Evolutionary conservation across 30 jellyfish, hydroid and myxozoan species (phyloP).

Genomic region (Clytia hemisphaerica): DNA sequence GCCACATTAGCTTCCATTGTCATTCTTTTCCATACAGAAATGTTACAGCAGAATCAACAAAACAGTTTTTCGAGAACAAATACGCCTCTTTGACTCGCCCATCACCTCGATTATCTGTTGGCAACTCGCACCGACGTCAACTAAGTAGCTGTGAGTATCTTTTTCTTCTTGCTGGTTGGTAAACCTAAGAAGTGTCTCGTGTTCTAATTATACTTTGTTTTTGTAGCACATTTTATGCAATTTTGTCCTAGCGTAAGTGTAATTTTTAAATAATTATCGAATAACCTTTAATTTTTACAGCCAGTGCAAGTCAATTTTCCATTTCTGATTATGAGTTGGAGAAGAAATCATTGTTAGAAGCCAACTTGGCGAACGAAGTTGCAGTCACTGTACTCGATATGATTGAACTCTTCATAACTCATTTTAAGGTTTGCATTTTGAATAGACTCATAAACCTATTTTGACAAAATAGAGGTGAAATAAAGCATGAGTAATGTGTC

Average conservation of each 20-base stretch:
- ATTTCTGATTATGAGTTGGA: no score
- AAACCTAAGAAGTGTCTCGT: no score
- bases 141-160: background rate
- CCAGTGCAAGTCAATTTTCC: no score
- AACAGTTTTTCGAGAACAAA: slow-evolving; percentile 58
- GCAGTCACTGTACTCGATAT: slow-evolving; percentile 66
- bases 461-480: no score
- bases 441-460: background rate
- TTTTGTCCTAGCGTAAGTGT: no score
- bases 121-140: background rate
- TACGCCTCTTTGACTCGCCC: slow-evolving; percentile 45
- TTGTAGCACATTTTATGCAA: no score
- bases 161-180: background rate
- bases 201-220: no score
- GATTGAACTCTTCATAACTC: slow-evolving; percentile 77
- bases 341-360: slow-evolving; percentile 49
- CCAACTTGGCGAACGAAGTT: slow-evolving; percentile 76
- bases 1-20: background rate
- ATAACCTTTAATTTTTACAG: no score
- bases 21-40: background rate
- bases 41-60: slow-evolving; percentile 67
- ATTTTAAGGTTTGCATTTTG: slow-evolving; percentile 52
- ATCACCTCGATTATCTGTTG: slow-evolving; percentile 47
- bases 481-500: no score
- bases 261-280: no score